phyloP scores from a whole-genome alignment of 2,888 invertebrate genomes.

The Gryllus longicercus region DNA sequence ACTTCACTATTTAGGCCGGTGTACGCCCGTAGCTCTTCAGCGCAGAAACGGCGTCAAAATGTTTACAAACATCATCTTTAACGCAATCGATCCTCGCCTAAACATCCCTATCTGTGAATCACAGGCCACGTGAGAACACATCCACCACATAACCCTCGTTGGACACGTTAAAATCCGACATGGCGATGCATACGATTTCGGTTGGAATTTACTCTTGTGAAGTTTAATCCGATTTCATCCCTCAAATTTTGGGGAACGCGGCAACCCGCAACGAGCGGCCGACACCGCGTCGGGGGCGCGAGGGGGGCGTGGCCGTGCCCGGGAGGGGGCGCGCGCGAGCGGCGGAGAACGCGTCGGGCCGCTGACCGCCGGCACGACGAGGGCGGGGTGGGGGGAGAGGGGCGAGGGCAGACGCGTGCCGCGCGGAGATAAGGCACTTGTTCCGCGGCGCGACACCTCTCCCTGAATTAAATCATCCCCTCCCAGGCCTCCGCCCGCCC shows the following conservation, averaged over 20 bases:
- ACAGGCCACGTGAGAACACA: not conserved
- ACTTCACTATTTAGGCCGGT: no score
- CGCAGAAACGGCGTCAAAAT: no score
- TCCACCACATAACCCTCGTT: not conserved
- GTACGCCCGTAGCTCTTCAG: no score
- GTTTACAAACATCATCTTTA: no score
- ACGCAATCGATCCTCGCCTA: no score
- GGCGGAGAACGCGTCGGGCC: no score
- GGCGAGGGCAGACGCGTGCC: not conserved
- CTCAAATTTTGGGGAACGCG: not conserved
- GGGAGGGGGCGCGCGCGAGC: no score
- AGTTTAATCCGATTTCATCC: not conserved
- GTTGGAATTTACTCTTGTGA: not conserved
- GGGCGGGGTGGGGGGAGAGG: not conserved
- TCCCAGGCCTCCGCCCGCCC: not conserved
- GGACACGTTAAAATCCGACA: not conserved
- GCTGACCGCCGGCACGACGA: not conserved
- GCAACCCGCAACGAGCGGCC: no score
- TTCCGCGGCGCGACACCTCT: slow-evolving; percentile 4
- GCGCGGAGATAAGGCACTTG: not conserved
- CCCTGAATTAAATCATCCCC: not conserved
- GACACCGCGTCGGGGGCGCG: no score
- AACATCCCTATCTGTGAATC: no score
- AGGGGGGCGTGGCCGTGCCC: no score
- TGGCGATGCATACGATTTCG: not conserved